Base-by-base conservation (phyloP, 2,888 invertebrate species). In the Sminthurides aquaticus region DNA sequence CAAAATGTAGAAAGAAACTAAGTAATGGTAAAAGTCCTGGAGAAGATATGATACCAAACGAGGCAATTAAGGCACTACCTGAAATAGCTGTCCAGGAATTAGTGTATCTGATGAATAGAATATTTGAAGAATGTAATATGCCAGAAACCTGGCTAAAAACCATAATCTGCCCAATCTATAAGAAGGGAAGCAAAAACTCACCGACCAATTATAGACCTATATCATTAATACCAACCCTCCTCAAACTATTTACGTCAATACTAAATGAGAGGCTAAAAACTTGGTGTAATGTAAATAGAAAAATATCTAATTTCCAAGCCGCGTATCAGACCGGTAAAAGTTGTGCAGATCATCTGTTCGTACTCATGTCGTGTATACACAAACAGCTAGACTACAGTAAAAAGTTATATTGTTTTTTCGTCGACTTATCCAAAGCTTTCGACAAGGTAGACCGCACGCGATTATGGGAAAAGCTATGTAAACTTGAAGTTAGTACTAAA, bases 381-480 rank as follows among this genome's bases (percentile, higher is more conserved):
- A 25, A 55, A 3, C 3, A 52, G 1, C 22, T 60, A 29, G 24
- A 27, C 1, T 28, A 60, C 28, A 11, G 22, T 11, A 29, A 48
- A 3, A 52, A 28, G 24, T 15, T 60, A 5, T 49, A 49, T 27
- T 49, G 25, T n/a, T 60, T 60, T 15, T 60, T 60, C 49, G 60
- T 60, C 20, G 60, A 60, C n/a, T 27, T 60, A 2, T 49, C 49
- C 8, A 49, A 54, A 52, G 60, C 60, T 20, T 60, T 60, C 28
- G 60, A 60, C 22, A 60, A 28, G 25, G 25, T 60, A 26, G 15
- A n/a, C 5, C 52, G 34, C 25, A 18, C 22, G 2, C 25, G 3
- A 5, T 28, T 60, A n/a, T 60, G 60, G 60, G 8, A 26, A 15
- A 60, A 60, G 20, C 18, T 60, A 2, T 28, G 27, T 18, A 20